A percentile compares a stretch with the other conserved stretches of the same genome.
Conservation (phyloP, 2,888 invertebrate genomes). For the Pandemis cinnamomeana region DNA sequence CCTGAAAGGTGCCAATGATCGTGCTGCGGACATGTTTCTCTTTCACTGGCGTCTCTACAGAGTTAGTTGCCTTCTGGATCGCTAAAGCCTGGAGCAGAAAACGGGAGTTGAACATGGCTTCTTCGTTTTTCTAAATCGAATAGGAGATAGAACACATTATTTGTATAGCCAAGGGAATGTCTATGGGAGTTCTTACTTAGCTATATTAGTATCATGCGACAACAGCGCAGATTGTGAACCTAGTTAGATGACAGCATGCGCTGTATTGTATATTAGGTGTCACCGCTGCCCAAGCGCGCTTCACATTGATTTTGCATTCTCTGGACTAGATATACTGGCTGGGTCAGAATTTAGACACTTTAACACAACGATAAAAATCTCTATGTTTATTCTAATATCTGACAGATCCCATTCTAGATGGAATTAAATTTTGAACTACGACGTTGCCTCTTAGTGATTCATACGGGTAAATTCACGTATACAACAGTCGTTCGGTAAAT, state of each 20-base stretch:
- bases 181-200: too few species aligned
- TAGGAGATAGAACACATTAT: background rate
- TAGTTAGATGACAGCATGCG: too few species aligned
- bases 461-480: background rate
- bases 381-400: background rate
- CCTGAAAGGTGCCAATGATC: conserved; percentile 97
- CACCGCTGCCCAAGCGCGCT: too few species aligned
- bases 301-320: too few species aligned
- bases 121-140: background rate
- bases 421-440: background rate
- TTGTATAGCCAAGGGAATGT: background rate
- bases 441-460: background rate
- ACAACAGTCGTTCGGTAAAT: conserved; percentile 6
- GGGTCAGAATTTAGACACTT: too few species aligned
- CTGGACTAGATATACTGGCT: too few species aligned
- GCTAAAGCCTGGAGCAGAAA: conserved; percentile 89
- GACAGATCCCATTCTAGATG: background rate
- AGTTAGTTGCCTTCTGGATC: conserved; percentile 96
- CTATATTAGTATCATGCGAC: too few species aligned
- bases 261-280: too few species aligned
- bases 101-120: background rate
- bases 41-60: conserved; percentile 96
- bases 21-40: conserved; percentile 99
- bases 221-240: too few species aligned
- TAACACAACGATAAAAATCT: background rate